Percentiles rank a stretch among this genome's conserved stretches.
Conservation (phyloP, 2,113 vertebrate genomes). For the Zosterops lateralis region DNA sequence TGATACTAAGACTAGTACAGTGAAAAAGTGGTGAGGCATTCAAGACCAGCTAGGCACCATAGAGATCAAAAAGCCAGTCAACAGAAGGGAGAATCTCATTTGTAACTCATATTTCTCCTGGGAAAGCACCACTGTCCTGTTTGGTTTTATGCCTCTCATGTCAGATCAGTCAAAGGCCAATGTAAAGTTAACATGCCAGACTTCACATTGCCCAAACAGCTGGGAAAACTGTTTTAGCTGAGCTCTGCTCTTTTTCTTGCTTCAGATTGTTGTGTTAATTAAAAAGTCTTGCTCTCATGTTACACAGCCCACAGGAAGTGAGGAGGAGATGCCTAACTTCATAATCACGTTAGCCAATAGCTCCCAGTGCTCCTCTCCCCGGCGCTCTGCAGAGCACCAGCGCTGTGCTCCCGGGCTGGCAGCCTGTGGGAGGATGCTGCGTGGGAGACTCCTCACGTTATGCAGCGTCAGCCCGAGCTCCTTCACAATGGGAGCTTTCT, state of each 20-base stretch:
- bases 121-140: background rate
- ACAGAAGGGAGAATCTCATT: background rate
- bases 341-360: constrained; percentile 5
- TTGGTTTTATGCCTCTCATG: constrained; percentile 21
- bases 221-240: constrained; percentile 15
- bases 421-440: constrained; percentile 33
- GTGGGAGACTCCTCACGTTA: background rate
- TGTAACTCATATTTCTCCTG: background rate
- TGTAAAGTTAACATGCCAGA: background rate
- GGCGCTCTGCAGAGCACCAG: background rate
- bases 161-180: constrained; percentile 36
- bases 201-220: constrained; percentile 13
- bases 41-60: background rate
- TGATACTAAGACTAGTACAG: background rate
- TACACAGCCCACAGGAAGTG: constrained; percentile 32
- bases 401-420: background rate
- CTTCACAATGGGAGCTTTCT: constrained; percentile 42
- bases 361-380: constrained; percentile 16
- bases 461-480: constrained; percentile 18
- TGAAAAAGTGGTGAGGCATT: background rate
- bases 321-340: constrained; percentile 30
- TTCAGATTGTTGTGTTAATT: constrained; percentile 28
- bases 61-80: background rate
- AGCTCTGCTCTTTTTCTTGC: background rate
- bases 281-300: background rate